These are phyloP conservation scores for Diplosoma virens DNA, from an alignment of 23 tunicate genomes.

Conservation along the genomic window DNA sequence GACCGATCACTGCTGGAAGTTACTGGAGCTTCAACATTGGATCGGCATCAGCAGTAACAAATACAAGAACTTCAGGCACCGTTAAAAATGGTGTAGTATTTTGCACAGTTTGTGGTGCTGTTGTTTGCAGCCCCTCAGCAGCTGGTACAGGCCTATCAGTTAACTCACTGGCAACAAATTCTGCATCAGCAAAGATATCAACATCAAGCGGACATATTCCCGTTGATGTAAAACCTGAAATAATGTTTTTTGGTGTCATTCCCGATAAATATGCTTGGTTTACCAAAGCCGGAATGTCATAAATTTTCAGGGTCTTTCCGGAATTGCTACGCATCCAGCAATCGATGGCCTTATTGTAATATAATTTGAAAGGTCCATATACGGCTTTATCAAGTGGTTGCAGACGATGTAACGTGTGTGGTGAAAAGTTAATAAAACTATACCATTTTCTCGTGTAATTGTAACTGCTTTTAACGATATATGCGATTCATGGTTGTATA, in stretches of 20 bases:
- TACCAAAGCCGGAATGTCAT: neutral
- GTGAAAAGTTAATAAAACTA: neutral
- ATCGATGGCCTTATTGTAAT: neutral
- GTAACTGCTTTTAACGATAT: conserved; percentile 1
- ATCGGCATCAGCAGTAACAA: too few species aligned
- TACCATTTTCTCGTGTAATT: neutral
- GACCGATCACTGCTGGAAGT: too few species aligned
- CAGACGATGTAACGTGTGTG: neutral
- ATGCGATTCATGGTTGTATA: conserved; percentile 29
- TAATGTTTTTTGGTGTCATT: neutral
- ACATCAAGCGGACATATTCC: neutral
- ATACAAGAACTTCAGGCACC: too few species aligned
- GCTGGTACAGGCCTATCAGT: conserved; percentile 8
- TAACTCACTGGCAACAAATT: conserved; percentile 5
- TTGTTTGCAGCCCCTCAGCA: too few species aligned
- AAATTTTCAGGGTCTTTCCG: neutral
- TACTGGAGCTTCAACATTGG: too few species aligned
- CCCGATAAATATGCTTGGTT: neutral
- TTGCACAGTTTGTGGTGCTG: too few species aligned
- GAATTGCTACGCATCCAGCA: neutral
- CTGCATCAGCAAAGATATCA: neutral
- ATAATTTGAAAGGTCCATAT: neutral
- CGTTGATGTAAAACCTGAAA: neutral
- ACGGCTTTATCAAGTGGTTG: neutral
- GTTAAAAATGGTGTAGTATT: too few species aligned